Base-by-base conservation (phyloP, 2,888 invertebrate species). In the Epistrophe grossulariae region DNA sequence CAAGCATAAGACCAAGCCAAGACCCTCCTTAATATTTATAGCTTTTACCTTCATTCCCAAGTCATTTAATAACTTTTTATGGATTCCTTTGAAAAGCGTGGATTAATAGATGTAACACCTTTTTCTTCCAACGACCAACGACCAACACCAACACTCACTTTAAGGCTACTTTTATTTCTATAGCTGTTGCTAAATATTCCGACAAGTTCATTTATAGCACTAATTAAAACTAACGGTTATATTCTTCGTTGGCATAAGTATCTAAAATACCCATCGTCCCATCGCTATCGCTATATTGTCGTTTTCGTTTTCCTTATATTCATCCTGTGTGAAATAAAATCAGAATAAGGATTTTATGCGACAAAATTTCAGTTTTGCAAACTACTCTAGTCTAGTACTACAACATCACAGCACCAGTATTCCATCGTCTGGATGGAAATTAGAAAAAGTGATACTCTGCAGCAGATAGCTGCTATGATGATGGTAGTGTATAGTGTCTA, bases 211-310 rank as follows among this genome's bases (percentile, higher is more conserved):
- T 87, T 87, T 87, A 76, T 71, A 52, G 68, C 35, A 72, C 83
- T 79, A 83, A 83, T 83, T 83, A 83, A 87, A 87, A 76, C 83
- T 72, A 83, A 87, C 83, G 83, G 79, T 83, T 79, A 79, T 83
- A 60, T 24, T 24, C 57, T 19, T 55, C 8, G 35, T 57, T 5
- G 48, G 11, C 0, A n/a, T 38, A 19, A 19, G 38, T 60, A 19
- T 24, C 24, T 24, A 24, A 24, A 2, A 24, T 59, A 9, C 6
- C 13, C 11, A 13, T 24, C 15, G 2, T 0, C 24, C 13, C 2
- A 13, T 24, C 19, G 40, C 35, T 15, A 15, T 45, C 66, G 24
- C 71, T 66, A 35, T 35, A 24, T 24, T 1, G 43, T 24, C 43
- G 40, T 64, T 43, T 50, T 24, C 15, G 19, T 40, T 60, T 28